These are phyloP conservation scores for Graphium colonna DNA, from an alignment of 2,888 invertebrate genomes.

Conservation along the genomic window DNA sequence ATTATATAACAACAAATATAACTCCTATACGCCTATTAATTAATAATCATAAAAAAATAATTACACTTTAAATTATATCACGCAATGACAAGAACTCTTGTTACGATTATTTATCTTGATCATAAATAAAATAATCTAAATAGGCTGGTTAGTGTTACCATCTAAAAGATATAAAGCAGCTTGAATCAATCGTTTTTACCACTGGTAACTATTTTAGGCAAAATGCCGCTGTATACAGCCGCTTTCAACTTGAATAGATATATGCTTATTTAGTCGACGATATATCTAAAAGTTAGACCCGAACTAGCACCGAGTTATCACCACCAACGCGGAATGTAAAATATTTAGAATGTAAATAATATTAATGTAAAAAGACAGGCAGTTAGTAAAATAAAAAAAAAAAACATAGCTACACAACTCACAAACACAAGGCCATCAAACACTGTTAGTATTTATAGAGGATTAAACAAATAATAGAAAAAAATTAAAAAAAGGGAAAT, in stretches of 20 bases:
- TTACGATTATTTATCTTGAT: conserved; percentile 47
- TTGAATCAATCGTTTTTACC: conserved; percentile 49
- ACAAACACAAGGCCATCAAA: conserved; percentile 54
- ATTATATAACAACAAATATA: conserved; percentile 43
- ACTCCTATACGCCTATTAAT: conserved; percentile 34
- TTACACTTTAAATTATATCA: conserved; percentile 55
- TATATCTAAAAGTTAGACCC: conserved; percentile 41
- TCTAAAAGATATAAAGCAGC: conserved; percentile 35
- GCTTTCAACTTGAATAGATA: conserved; percentile 48
- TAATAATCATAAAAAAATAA: not conserved
- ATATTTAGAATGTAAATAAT: conserved; percentile 39
- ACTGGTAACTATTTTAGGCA: conserved; percentile 49
- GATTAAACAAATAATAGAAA: conserved; percentile 35
- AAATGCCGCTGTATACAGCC: conserved; percentile 45
- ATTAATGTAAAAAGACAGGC: conserved; percentile 46
- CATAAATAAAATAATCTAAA: conserved; percentile 44
- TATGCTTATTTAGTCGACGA: conserved; percentile 33
- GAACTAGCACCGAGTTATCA: conserved; percentile 68
- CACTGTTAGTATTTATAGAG: conserved; percentile 53
- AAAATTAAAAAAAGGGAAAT: conserved; percentile 22
- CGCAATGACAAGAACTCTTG: conserved; percentile 66
- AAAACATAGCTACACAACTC: conserved; percentile 42
- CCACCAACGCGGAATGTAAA: conserved; percentile 52
- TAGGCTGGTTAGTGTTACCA: conserved; percentile 3
- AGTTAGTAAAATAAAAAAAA: conserved; percentile 54